A percentile compares a stretch with the other conserved stretches of the same genome.
Conservation (phyloP, 2,113 vertebrate genomes). For the Muntiacus muntjak region DNA sequence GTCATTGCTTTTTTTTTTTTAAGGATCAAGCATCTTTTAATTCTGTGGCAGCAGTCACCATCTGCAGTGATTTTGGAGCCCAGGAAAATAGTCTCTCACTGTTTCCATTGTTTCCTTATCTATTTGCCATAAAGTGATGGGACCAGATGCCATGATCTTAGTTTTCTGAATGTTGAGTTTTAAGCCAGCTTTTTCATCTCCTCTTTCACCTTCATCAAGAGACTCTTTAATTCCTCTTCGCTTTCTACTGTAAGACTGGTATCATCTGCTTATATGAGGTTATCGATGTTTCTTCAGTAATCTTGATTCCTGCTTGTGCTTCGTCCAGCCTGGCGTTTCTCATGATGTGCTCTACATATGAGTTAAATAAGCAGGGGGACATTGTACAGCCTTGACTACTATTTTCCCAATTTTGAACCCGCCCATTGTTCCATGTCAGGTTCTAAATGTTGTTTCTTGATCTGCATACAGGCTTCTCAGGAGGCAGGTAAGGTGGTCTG, state of each 20-base stretch:
- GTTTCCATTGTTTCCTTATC: background rate
- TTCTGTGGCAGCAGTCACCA: background rate
- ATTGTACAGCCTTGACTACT: background rate
- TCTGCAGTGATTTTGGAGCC: background rate
- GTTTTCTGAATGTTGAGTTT: background rate
- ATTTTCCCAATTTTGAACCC: background rate
- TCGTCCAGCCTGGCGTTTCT: background rate
- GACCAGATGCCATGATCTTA: background rate
- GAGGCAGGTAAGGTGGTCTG: background rate
- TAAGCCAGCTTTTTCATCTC: background rate
- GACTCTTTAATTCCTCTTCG: background rate
- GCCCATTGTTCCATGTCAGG: background rate
- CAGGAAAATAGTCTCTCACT: background rate
- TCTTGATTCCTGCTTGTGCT: background rate
- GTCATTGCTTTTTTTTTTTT: background rate
- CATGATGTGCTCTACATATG: background rate
- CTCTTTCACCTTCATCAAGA: background rate
- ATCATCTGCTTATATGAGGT: background rate
- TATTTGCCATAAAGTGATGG: background rate
- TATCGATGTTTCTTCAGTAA: background rate
- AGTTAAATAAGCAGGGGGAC: background rate
- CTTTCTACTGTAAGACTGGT: background rate
- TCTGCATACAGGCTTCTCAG: background rate
- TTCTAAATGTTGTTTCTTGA: background rate
- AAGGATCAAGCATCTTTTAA: background rate